Evolutionary conservation across 2,888 invertebrate species (phyloP).

Genomic region (Leistus spinibarbis): DNA sequence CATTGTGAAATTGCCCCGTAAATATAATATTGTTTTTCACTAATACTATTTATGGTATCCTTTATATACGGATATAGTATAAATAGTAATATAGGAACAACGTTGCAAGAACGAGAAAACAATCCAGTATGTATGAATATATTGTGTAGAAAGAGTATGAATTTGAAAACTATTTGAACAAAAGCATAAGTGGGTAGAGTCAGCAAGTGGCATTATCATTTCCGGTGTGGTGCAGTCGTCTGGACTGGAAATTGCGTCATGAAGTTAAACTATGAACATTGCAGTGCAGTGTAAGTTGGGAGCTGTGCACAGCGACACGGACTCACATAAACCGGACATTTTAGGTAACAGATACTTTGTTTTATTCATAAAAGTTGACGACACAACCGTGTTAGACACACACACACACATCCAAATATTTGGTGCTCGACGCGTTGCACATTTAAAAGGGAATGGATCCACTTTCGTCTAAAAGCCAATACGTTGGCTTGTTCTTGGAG

Average conservation of each 20-base stretch:
- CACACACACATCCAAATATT: neutral
- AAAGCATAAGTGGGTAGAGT: neutral
- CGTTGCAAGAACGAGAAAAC: too few relatives aligned
- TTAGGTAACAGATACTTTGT: conserved; percentile 27
- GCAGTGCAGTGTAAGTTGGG: neutral
- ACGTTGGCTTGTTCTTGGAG: conserved; percentile 26
- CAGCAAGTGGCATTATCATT: neutral
- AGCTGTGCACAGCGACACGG: neutral
- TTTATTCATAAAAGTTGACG: conserved; percentile 27
- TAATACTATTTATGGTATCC: neutral
- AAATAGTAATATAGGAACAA: too few relatives aligned
- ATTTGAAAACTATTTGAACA: neutral
- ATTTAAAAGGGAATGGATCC: conserved; percentile 39
- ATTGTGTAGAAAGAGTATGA: too few relatives aligned
- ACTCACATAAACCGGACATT: conserved; percentile 23
- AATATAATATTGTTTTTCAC: neutral
- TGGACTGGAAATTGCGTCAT: neutral
- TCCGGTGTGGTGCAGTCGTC: too few relatives aligned
- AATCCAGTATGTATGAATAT: too few relatives aligned
- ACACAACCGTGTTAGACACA: conserved; percentile 8
- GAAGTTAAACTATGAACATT: neutral
- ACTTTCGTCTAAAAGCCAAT: conserved; percentile 36
- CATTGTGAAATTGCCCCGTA: neutral
- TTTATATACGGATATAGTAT: too few relatives aligned
- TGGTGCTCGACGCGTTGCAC: conserved; percentile 10